Conservation (phyloP, 2,113 vertebrate species). For the Oncorhynchus kisutch region DNA sequence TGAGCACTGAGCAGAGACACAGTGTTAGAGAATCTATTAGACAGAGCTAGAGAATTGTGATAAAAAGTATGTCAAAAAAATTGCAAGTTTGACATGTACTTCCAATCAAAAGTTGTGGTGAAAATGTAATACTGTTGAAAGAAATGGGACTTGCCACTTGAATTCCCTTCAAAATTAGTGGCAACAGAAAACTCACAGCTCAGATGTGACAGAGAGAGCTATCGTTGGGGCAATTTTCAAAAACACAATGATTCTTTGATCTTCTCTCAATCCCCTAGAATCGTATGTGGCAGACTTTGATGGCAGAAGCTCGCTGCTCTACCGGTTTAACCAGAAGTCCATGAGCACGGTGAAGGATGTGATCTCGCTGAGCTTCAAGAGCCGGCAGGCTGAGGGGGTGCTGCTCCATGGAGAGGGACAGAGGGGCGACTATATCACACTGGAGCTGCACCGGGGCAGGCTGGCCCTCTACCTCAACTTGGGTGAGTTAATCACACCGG, state of each 20-base stretch:
- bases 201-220: background rate
- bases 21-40: background rate
- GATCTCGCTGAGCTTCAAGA: constrained; percentile 94
- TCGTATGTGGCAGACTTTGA: constrained; percentile 93
- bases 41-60: background rate
- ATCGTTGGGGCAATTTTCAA: background rate
- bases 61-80: background rate
- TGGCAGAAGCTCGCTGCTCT: constrained; percentile 93
- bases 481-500: constrained; percentile 80
- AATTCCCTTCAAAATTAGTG: background rate
- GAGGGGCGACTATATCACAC: constrained; percentile 89
- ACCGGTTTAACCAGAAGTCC: constrained; percentile 97
- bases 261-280: constrained; percentile 65
- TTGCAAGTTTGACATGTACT: background rate
- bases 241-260: background rate
- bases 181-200: background rate
- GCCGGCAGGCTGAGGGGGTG: constrained; percentile 90
- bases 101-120: constrained; percentile 8
- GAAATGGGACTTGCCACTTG: background rate
- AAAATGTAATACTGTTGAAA: background rate
- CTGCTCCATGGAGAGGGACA: constrained; percentile 95
- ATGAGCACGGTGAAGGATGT: constrained; percentile 98
- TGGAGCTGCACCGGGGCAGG: constrained; percentile 89
- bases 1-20: background rate
- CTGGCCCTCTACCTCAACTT: constrained; percentile 88